These are phyloP conservation scores for Euwallacea fornicatus DNA, from an alignment of 1,140 invertebrate species.

Conservation along the genomic window DNA sequence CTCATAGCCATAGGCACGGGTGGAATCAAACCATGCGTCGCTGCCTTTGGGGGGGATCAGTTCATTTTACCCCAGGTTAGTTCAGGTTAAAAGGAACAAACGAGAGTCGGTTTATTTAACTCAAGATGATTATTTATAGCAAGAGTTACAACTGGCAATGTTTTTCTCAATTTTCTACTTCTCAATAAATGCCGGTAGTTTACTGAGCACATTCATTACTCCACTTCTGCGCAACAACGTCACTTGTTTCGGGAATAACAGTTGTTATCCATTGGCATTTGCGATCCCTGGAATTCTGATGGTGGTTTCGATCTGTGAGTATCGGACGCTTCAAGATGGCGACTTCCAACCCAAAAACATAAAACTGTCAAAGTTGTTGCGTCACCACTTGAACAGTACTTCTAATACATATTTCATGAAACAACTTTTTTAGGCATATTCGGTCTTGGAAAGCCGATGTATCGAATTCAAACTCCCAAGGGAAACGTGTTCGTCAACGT, in stretches of 20 bases:
- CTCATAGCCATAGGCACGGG: conserved; percentile 90
- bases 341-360: too few species aligned
- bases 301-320: conserved; percentile 75
- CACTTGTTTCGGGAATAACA: conserved; percentile 76
- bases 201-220: conserved; percentile 87
- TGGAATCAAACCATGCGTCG: conserved; percentile 97
- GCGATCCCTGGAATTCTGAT: conserved; percentile 87
- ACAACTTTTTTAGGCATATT: conserved; percentile 73
- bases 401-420: neutral
- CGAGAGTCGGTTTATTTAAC: neutral
- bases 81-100: neutral
- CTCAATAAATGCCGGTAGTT: conserved; percentile 88
- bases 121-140: conserved; percentile 46
- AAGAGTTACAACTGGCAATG: conserved; percentile 71
- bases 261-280: conserved; percentile 91
- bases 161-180: conserved; percentile 96
- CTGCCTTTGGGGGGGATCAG: conserved; percentile 97
- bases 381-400: too few species aligned
- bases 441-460: conserved; percentile 72
- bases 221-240: conserved; percentile 83
- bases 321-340: too few species aligned
- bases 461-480: conserved; percentile 75
- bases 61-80: conserved; percentile 73
- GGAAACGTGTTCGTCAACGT: conserved; percentile 84
- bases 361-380: too few species aligned